Evolutionary conservation across 2,113 vertebrate genomes (phyloP).

Genomic region (Anser cygnoides): DNA sequence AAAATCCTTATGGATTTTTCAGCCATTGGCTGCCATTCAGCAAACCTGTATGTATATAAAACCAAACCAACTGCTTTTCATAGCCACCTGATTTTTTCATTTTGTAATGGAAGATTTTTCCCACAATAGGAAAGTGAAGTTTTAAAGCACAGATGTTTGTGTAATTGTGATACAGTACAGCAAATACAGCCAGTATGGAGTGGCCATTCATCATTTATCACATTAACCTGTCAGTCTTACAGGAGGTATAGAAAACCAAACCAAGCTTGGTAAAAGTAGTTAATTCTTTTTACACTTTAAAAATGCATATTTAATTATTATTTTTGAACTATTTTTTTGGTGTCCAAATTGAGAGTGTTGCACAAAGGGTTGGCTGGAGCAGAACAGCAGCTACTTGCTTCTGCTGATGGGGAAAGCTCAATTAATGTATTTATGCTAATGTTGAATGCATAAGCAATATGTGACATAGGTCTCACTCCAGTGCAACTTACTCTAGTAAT

Average conservation of each 20-base stretch:
- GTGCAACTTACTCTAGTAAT: background rate
- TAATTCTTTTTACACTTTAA: background rate
- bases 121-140: background rate
- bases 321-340: background rate
- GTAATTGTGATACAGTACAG: background rate
- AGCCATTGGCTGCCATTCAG: background rate
- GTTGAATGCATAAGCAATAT: background rate
- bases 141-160: background rate
- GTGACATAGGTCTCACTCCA: background rate
- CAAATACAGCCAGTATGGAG: background rate
- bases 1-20: background rate
- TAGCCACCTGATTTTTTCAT: background rate
- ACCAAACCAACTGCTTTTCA: background rate
- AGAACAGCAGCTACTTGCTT: background rate
- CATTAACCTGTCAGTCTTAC: background rate
- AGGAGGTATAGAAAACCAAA: background rate
- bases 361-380: background rate
- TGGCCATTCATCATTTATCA: background rate
- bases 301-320: background rate
- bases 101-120: background rate
- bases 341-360: background rate
- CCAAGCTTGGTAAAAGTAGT: background rate
- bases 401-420: background rate
- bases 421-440: fast-evolving
- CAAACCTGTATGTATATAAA: background rate